A percentile compares a stretch with the other conserved stretches of the same genome.
Evolutionary conservation across 2,888 invertebrate species (phyloP).

Genomic region (Rotaria sp.): DNA sequence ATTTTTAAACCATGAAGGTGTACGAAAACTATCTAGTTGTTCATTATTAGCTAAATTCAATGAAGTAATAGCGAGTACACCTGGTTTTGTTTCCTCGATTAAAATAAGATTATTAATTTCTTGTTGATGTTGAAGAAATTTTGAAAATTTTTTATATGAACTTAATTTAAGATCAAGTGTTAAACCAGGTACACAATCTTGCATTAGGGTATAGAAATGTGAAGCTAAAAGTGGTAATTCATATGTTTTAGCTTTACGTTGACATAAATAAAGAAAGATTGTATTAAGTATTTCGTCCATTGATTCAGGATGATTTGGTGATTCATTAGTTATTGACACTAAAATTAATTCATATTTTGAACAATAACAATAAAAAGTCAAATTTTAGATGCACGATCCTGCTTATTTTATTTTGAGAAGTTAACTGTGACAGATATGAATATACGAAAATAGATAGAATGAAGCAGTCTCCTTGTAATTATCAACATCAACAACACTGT

Average conservation of each 20-base stretch:
- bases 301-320: background rate
- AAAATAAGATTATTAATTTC: background rate
- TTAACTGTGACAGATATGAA: too few species aligned
- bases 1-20: background rate
- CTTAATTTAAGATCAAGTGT: constrained; percentile 17
- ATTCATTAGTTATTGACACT: background rate
- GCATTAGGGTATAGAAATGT: background rate
- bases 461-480: too few species aligned
- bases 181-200: constrained; percentile 10
- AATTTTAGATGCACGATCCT: too few species aligned
- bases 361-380: too few species aligned
- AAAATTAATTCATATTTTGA: background rate
- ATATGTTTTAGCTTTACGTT: constrained; percentile 15
- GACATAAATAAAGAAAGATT: background rate
- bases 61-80: background rate
- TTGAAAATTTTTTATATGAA: background rate
- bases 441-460: too few species aligned
- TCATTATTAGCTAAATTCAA: background rate
- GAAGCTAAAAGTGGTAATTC: background rate
- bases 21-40: constrained; percentile 17
- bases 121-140: constrained; percentile 29
- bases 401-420: too few species aligned
- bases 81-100: background rate
- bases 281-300: constrained; percentile 28
- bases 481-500: too few species aligned